Base-by-base conservation (phyloP, 2,113 vertebrate species). In the Orthonyx spaldingii region DNA sequence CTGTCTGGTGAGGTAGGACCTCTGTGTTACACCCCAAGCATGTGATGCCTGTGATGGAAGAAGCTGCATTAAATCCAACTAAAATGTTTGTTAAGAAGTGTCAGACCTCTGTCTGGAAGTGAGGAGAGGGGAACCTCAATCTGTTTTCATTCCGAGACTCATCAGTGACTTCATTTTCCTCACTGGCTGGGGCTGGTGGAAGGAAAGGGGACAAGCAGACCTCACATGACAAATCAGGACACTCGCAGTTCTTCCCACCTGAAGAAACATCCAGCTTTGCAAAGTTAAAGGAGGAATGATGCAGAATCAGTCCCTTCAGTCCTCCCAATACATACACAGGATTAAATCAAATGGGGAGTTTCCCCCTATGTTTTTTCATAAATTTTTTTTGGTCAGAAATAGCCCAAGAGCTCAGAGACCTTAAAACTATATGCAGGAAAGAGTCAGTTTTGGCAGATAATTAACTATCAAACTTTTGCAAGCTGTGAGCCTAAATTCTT, bases 221-320 rank as follows among this genome's bases (percentile, higher is more conserved):
- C 21, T 76, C 35, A 42, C 35, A 35, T n/a, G 3, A 0, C 33
- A 35, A 11, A 65, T 4, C 1, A 4, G 11, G 27, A 52, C 14
- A 39, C 47, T 72, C 24, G 22, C 5, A 10, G 18, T 22, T 64
- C n/a, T 81, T 87, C 24, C 33, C 15, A 55, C 18, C 14, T 26
- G 35, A 41, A 46, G 70, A 64, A 47, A 23, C 5, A 12, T 26
- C 32, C 71, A 70, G 11, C 30, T 72, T 42, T 82, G 30, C 57
- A 35, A 69, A 70, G 26, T 39, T 72, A 46, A 46, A 44, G 42
- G 16, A 76, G 28, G 37, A 82, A 84, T 7, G 23, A 59, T 30
- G 32, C 39, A 66, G 35, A 82, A 85, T 42, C 3, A 0, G 4
- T 50, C 50, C 16, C 53, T 65, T 60, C 2, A 8, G 14, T 32